Base-by-base conservation (phyloP, 2,113 vertebrate genomes). In the Arothron firmamentum region DNA sequence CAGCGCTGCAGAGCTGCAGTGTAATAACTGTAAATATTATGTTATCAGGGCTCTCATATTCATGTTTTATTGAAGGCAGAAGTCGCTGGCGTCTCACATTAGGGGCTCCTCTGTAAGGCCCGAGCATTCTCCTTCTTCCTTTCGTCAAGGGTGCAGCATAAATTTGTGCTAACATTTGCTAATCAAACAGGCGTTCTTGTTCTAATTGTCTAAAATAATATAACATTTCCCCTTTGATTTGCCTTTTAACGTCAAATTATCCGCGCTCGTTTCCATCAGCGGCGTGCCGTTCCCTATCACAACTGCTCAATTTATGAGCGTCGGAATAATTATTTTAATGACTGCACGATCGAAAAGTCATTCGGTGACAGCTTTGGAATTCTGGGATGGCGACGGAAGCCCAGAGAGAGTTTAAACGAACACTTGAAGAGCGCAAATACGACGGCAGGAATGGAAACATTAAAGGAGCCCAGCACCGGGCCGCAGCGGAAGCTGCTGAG, bases 21-120 rank as follows among this genome's bases (percentile, higher is more conserved):
- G 43, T 75, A 52, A 68, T 72, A 74, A 63, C 62, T 70, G 62
- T 71, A 75, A 80, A 80, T 71, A 74, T 77, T 64, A 67, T 73
- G 74, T 78, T 75, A 74, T 67, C 60, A 59, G 69, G 75, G 65
- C 63, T 55, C 66, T 16, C 16, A 57, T 51, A 65, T 71, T 82
- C 73, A 74, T 82, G 68, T 81, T 86, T 82, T 86, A 86, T 82
- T 80, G 54, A 82, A 78, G 34, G 49, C 51, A 4, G 28, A 61
- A 74, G 62, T 23, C 54, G 54, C 72, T 70, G 18, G 58, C 70
- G 66, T 64, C 67, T 63, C 59, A 54, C 19, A 61, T 56, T 13
- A 34, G 11, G 31, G 57, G 62, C 20, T 21, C 66, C 38, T 68
- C 60, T 71, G 59, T n/a, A 45, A 25, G 34, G 34, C 1, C 61